A percentile compares a stretch with the other conserved stretches of the same genome.
These are phyloP conservation scores for Myxocyprinus asiaticus DNA, from an alignment of 2,113 vertebrate species.

Conservation along the genomic window DNA sequence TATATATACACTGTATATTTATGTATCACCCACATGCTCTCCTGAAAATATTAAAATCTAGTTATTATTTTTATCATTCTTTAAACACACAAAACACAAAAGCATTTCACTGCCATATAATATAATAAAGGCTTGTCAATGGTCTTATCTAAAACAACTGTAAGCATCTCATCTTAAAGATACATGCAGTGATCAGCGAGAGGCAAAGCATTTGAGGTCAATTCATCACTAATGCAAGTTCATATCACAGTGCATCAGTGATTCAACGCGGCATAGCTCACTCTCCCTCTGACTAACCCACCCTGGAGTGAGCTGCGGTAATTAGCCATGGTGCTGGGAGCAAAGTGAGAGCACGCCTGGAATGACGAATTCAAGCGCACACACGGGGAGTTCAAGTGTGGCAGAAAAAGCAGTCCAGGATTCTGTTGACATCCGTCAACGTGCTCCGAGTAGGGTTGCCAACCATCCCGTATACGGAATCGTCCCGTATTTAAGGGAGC, in stretches of 20 bases:
- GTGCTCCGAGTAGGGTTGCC: neutral
- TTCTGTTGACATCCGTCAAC: slow-evolving; percentile 1
- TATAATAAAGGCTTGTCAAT: too few relatives aligned
- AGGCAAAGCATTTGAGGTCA: neutral
- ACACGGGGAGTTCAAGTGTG: neutral
- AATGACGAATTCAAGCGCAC: slow-evolving; percentile 7
- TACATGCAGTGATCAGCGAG: neutral
- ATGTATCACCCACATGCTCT: too few relatives aligned
- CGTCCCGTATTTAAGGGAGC: too few relatives aligned
- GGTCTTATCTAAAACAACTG: too few relatives aligned
- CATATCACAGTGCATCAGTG: neutral
- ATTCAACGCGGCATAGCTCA: neutral
- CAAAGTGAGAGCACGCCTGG: slow-evolving; percentile 1
- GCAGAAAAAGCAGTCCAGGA: neutral
- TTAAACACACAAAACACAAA: too few relatives aligned
- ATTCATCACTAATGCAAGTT: neutral
- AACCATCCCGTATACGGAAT: neutral
- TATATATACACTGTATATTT: too few relatives aligned
- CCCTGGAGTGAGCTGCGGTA: neutral
- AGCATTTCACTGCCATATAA: too few relatives aligned
- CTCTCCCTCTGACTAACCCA: neutral
- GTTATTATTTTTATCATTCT: too few relatives aligned
- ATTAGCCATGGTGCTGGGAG: neutral
- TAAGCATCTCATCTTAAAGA: neutral
- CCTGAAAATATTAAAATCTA: too few relatives aligned